phyloP scores from a whole-genome alignment of 2,888 invertebrate genomes.

The Eueremaeus valkanovi region DNA sequence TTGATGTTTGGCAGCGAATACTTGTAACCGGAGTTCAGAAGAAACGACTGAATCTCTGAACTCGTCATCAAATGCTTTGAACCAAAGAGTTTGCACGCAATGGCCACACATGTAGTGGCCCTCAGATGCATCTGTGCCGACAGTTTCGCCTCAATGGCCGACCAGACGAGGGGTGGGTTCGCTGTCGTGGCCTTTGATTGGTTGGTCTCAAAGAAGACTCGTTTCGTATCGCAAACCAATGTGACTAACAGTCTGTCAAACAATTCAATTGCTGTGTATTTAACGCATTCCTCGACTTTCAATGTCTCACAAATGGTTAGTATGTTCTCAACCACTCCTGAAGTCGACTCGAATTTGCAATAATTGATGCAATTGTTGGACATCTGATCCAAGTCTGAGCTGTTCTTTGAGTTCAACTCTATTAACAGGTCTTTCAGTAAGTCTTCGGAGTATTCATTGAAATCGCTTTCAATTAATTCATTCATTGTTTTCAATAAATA shows the following conservation, averaged over 20 bases:
- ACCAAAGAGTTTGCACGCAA: neutral
- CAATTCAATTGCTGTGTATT: constrained; percentile 17
- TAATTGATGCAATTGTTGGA: neutral
- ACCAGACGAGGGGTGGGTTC: neutral
- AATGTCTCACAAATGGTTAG: constrained; percentile 5
- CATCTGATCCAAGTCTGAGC: neutral
- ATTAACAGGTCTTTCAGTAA: neutral
- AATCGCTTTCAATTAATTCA: neutral
- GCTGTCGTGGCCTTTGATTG: neutral
- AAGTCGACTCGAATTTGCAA: neutral
- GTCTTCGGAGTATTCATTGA: neutral
- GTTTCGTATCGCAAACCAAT: constrained; percentile 17
- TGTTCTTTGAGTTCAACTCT: neutral
- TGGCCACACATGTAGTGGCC: constrained; percentile 4
- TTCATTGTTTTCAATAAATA: too few species aligned
- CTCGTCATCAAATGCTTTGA: neutral
- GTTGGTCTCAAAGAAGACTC: neutral
- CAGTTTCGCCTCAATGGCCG: neutral
- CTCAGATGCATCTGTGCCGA: constrained; percentile 21
- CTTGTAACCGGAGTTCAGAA: neutral
- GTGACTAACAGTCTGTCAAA: neutral
- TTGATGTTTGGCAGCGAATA: constrained; percentile 17
- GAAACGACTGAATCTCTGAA: neutral
- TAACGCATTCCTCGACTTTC: neutral
- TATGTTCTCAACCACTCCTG: neutral